Evolutionary conservation across 2,888 invertebrate species (phyloP).

Genomic region (Leptinotarsa juncta): DNA sequence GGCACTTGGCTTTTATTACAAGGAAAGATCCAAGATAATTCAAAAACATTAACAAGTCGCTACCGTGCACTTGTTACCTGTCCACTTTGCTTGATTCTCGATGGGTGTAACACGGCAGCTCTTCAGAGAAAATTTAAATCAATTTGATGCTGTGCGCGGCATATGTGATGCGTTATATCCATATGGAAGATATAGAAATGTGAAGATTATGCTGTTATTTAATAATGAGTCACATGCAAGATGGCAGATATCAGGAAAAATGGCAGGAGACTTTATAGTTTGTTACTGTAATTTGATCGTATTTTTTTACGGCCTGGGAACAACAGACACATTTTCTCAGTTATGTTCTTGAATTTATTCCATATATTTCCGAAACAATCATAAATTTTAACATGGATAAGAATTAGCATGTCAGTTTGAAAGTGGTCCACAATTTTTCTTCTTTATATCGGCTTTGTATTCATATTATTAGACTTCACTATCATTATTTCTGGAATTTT

Average conservation of each 20-base stretch:
- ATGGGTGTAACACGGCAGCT: constrained; percentile 36
- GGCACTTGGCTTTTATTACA: constrained; percentile 33
- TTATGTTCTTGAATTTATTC: too few relatives aligned
- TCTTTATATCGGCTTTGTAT: too few relatives aligned
- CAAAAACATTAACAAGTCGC: constrained; percentile 28
- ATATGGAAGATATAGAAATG: constrained; percentile 13
- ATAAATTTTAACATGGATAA: too few relatives aligned
- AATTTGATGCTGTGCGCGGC: constrained; percentile 25
- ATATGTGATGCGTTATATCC: constrained; percentile 1
- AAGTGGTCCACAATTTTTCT: too few relatives aligned
- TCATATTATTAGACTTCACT: too few relatives aligned
- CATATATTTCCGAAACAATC: too few relatives aligned
- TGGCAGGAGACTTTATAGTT: background rate
- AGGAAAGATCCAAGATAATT: constrained; percentile 32
- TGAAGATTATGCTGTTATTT: constrained; percentile 8
- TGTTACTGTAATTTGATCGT: background rate
- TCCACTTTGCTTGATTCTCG: constrained; percentile 25
- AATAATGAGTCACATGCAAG: background rate
- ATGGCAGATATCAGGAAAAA: background rate
- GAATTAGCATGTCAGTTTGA: too few relatives aligned
- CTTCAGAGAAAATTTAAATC: constrained; percentile 32
- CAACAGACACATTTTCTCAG: too few relatives aligned
- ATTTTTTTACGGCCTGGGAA: background rate
- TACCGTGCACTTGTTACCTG: constrained; percentile 29
- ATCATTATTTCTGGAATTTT: too few relatives aligned